Conservation (phyloP, 1,140 invertebrate species). For the Anastatus disparis region DNA sequence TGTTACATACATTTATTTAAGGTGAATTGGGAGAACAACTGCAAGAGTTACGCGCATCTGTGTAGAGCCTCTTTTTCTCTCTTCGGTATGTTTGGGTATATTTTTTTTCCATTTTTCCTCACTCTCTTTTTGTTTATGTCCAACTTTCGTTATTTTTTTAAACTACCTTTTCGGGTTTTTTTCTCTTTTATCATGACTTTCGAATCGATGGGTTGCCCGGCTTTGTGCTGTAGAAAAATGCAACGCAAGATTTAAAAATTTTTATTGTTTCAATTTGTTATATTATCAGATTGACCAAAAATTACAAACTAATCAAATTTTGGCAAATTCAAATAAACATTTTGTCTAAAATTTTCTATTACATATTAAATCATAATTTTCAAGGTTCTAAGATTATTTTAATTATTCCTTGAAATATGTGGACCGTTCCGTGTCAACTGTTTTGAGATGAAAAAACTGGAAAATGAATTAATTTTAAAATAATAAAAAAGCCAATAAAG, state of each 20-base stretch:
- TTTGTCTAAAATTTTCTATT: no score
- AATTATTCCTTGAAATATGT: no score
- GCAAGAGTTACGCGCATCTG: no score
- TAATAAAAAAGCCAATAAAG: no score
- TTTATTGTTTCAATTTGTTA: constrained; percentile 12
- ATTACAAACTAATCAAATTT: neutral
- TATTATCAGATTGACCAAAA: neutral
- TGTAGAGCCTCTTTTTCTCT: neutral
- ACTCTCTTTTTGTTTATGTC: neutral
- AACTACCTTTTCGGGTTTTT: neutral
- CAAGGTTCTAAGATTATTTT: no score
- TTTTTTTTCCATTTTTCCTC: neutral
- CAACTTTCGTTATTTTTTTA: constrained; percentile 8
- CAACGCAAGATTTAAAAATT: constrained; percentile 24
- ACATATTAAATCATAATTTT: no score
- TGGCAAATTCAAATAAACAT: neutral
- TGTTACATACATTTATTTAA: no score
- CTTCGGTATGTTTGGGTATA: neutral
- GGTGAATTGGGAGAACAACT: no score
- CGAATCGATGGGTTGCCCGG: constrained; percentile 11
- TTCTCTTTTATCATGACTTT: constrained; percentile 26
- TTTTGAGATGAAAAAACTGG: no score
- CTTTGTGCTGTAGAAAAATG: constrained; percentile 42
- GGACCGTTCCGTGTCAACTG: no score
- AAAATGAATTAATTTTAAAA: no score